Base-by-base conservation (phyloP, 2,797 vertebrate genomes). In the Poeciliopsis infans region DNA sequence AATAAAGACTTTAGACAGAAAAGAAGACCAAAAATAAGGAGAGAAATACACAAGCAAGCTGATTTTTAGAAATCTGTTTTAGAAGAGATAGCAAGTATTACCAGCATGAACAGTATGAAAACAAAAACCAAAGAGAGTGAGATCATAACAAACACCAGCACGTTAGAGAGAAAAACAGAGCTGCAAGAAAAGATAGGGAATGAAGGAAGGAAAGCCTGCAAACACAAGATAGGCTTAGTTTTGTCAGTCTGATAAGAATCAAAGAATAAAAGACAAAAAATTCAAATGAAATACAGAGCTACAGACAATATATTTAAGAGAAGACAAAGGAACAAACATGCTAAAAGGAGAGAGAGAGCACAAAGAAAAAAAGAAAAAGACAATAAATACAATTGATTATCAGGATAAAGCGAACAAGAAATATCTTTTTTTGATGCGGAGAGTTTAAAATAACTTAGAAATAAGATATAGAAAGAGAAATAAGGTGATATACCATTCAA, bases 161-260 rank as follows among this genome's bases (percentile, higher is more conserved):
- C 92, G 89, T 94, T 94, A 94, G 90, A 93, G 89, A 94, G 91
- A 91, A 87, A 93, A 89, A 93, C 70, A 92, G 89, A 94, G 95
- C 94, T 88, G 91, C 91, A 93, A 94, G 94, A 93, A 95, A 93
- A 94, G 91, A 94, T 90, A 93, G 86, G 88, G 86, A 86, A 94
- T 83, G 92, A 93, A 93, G 89, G 87, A 90, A 89, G 90, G 84
- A 88, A 93, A 93, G 94, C 93, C 95, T 95, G 94, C 81, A 95
- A 95, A 95, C 92, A 94, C 90, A 95, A 95, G 92, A 95, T 88
- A 95, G 93, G 90, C 95, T 95, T 92, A 93, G 92, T 94, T 94
- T 93, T 86, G 93, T 95, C 94, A 95, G 93, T 95, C 91, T 92
- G 93, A 94, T 91, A 93, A 91, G 82, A 91, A 92, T 92, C 85